Base-by-base conservation (phyloP, 2,888 invertebrate genomes). In the Proisotoma minuta region DNA sequence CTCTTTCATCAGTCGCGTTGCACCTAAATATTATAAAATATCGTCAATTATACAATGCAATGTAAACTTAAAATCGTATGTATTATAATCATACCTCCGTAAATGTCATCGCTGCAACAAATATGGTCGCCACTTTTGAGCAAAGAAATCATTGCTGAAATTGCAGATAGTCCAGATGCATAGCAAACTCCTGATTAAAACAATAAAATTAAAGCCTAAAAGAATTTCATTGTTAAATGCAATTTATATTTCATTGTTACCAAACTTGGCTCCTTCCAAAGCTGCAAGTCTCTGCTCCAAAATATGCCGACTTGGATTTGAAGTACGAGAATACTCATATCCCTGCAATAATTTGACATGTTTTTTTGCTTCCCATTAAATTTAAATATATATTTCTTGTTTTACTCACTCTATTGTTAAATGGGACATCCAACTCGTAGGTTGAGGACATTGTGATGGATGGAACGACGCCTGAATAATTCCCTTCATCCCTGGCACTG, bases 391-490 rank as follows among this genome's bases (percentile, higher is more conserved):
- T 47, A 20, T 26, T 23, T 8, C 18, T 51, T 23, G 5, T 51
- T 29, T 40, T 10, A 52, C 77, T 81, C 81, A 91, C 93, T 74
- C 84, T 84, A 75, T 87, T 88, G 76, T 90, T 82, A 15, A 85
- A 92, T 1, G 97, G 97, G 18, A 83, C 87, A 66, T 84, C 84
- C 77, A 98, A 96, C 75, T 89, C 89, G 77, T 89, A 98, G 22
- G 96, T 99, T 1, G 97, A 92, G 1, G 96, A 85, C 74, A 88
- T 82, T 0, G 91, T 87, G 74, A 99, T 87, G 0, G 94, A 95
- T 12, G 95, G 87, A n/a, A n/a, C n/a, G 26, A 98, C 88, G 2
- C 98, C 89, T 27, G 80, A 86, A 92, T 94, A 95, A 79, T 93
- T 87, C 64, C 88, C 87, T 2, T 97, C 91, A 68, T 93, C 87